These are phyloP conservation scores for Agonopterix heracliana DNA, from an alignment of 2,888 invertebrate genomes.

Conservation along the genomic window DNA sequence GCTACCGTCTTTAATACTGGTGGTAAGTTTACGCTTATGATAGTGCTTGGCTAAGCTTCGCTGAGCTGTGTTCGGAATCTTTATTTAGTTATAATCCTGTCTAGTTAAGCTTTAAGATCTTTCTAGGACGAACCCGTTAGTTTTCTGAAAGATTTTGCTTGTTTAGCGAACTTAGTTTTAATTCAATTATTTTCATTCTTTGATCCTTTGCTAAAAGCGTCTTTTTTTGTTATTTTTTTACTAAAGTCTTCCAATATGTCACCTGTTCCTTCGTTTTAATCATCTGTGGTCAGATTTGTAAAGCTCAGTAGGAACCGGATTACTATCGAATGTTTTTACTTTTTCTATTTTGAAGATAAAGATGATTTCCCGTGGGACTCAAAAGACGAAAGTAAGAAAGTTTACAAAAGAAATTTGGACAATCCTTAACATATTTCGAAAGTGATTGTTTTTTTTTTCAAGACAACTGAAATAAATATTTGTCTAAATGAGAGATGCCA, in stretches of 20 bases:
- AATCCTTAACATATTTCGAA: too few relatives aligned
- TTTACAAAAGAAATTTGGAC: background rate
- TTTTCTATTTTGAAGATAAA: slow-evolving; percentile 20
- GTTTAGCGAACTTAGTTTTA: too few relatives aligned
- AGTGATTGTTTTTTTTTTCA: too few relatives aligned
- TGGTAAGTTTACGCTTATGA: slow-evolving; percentile 17
- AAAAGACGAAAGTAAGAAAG: background rate
- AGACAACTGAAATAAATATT: too few relatives aligned
- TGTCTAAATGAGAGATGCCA: too few relatives aligned
- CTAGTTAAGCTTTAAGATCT: slow-evolving; percentile 11
- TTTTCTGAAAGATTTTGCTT: background rate
- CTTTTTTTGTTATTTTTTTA: too few relatives aligned
- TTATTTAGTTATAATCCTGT: slow-evolving; percentile 16
- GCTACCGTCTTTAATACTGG: slow-evolving; percentile 29
- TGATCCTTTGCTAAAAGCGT: too few relatives aligned
- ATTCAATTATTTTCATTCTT: too few relatives aligned
- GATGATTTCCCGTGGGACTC: slow-evolving; percentile 44
- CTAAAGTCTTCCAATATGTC: too few relatives aligned
- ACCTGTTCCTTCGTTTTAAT: too few relatives aligned
- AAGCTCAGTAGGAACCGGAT: slow-evolving; percentile 46
- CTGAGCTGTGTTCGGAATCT: slow-evolving; percentile 15
- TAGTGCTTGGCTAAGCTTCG: slow-evolving; percentile 13
- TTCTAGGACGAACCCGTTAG: slow-evolving; percentile 1
- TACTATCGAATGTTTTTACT: slow-evolving; percentile 26
- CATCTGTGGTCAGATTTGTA: slow-evolving; percentile 20